A percentile compares a stretch with the other conserved stretches of the same genome.
phyloP scores from a whole-genome alignment of 2,888 invertebrate species.

The Drosophila multiciliata region DNA sequence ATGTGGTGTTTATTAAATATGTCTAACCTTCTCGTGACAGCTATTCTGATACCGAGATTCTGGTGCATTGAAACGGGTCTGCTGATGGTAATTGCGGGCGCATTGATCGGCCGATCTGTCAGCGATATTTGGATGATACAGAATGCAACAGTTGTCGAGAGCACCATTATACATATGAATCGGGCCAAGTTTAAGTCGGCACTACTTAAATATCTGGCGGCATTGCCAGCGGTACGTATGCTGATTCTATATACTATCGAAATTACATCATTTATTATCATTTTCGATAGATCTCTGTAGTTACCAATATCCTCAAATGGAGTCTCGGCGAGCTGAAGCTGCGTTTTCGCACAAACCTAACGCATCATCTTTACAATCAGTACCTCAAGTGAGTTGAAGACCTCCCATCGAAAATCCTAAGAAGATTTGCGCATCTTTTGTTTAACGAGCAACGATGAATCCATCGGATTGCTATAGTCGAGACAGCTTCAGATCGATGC shows the following conservation, averaged over 20 bases:
- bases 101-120: conserved; percentile 94
- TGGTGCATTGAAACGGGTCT: conserved; percentile 91
- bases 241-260: not conserved
- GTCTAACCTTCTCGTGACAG: conserved; percentile 71
- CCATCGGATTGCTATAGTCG: not conserved
- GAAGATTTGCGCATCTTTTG: not conserved
- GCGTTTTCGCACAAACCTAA: conserved; percentile 94
- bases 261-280: not conserved
- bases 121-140: conserved; percentile 99
- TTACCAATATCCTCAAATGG: conserved; percentile 97
- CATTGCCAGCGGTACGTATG: conserved; percentile 92
- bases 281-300: conserved; percentile 91
- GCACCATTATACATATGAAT: conserved; percentile 96
- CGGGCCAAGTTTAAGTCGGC: conserved; percentile 90
- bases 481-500: not conserved
- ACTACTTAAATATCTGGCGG: conserved; percentile 91
- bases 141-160: conserved; percentile 96
- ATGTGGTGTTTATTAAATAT: not conserved
- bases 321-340: conserved; percentile 97
- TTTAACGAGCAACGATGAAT: not conserved
- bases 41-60: conserved; percentile 92
- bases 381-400: conserved; percentile 93
- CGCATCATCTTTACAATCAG: conserved; percentile 93
- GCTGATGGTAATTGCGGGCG: conserved; percentile 90
- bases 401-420: not conserved